Base-by-base conservation (phyloP, 1,140 invertebrate genomes). In the Trinorchestia longiramus region DNA sequence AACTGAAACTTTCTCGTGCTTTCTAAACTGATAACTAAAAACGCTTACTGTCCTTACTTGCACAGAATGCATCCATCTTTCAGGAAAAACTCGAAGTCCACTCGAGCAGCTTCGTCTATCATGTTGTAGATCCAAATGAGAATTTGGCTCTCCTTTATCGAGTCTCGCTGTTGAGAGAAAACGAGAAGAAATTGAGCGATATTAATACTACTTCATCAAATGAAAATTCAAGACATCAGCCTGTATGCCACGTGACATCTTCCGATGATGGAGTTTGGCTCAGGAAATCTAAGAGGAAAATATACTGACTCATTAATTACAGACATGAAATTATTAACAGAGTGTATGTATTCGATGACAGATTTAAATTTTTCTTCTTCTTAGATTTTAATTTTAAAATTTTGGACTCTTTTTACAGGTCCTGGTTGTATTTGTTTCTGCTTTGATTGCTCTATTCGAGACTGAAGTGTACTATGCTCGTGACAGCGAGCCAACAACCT, bases 111-210 rank as follows among this genome's bases (percentile, higher is more conserved):
- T 96, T 97, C 97, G 28, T 96, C 97, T 1, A 97, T 96, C 77
- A 97, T 96, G 95, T 97, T 97, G 97, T 97, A 97, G 19, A 97
- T 97, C 97, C 97, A 97, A 23, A 97, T 95, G 0, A 97, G 95
- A 41, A 97, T 96, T 96, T 97, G 97, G 90, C 96, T 97, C 96
- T 97, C 97, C 77, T 97, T 97, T 43, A 97, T 97, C 77, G 95
- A 43, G 57, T 97, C 97, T n/a, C 96, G 95, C 97, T 97, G 96
- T 87, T 44, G 95, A 44, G 90, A 94, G 96, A 77, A 97, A 96
- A 96, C n/a, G 41, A 41, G 41, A 90, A 53, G 6, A 77, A 23
- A 77, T 19, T 77, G 62, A 77, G 62, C 28, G 36, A 77, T 36
- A 77, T 36, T 36, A 77, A 77, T 36, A 36, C 62, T 19, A 36